Percentiles rank a stretch among this genome's conserved stretches.
phyloP scores from a whole-genome alignment of 1,140 invertebrate genomes.

The Zophobas morio region DNA sequence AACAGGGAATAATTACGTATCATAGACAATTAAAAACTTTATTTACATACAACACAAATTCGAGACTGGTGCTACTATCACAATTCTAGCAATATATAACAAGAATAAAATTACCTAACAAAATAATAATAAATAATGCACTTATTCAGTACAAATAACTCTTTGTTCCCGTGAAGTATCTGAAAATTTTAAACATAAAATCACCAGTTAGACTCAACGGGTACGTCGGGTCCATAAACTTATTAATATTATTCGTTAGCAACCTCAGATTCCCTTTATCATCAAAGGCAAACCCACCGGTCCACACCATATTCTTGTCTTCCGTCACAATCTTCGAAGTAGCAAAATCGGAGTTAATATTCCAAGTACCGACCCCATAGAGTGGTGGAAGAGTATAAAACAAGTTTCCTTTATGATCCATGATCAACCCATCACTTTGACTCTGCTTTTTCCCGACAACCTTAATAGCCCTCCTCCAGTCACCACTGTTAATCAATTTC shows the following conservation, averaged over 20 bases:
- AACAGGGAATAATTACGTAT: no score
- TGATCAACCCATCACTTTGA: constrained; percentile 79
- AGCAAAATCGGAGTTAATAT: constrained; percentile 69
- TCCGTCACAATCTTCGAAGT: constrained; percentile 73
- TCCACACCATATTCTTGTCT: constrained; percentile 79
- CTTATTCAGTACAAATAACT: constrained; percentile 70
- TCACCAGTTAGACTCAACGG: constrained; percentile 53
- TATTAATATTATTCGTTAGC: constrained; percentile 76
- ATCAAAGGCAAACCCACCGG: constrained; percentile 79
- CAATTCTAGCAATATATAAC: no score
- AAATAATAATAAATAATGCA: no score
- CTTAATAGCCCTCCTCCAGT: constrained; percentile 66
- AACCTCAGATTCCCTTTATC: constrained; percentile 74
- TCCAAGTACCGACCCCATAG: constrained; percentile 77
- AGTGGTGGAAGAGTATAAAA: constrained; percentile 77
- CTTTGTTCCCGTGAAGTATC: constrained; percentile 68
- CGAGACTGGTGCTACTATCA: no score
- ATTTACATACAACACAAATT: no score
- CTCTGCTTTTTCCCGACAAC: constrained; percentile 75
- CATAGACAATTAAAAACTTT: no score
- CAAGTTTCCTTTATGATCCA: constrained; percentile 76
- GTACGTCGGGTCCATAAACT: constrained; percentile 66
- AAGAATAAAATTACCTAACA: no score
- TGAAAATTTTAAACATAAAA: constrained; percentile 63
- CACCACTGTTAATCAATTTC: constrained; percentile 62